phyloP scores from a whole-genome alignment of 2,888 invertebrate genomes.

The Acholoe squamosa region DNA sequence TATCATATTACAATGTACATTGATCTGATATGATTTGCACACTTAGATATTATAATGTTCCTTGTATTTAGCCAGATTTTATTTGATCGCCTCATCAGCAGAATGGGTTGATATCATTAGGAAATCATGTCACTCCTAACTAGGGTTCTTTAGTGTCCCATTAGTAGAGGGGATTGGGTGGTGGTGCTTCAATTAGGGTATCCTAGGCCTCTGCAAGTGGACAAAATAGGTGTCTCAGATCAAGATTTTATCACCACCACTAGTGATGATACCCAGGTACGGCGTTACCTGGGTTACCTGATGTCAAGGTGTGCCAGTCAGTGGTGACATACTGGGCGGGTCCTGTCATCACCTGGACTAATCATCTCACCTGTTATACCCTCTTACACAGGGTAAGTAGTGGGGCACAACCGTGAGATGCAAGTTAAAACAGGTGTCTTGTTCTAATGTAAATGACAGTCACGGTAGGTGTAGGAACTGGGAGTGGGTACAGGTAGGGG shows the following conservation, averaged over 20 bases:
- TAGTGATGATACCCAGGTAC: background rate
- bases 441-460: background rate
- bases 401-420: background rate
- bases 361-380: background rate
- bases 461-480: background rate
- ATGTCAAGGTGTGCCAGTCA: background rate
- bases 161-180: background rate
- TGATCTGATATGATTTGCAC: too few species aligned
- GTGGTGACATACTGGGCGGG: background rate
- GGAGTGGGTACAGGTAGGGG: background rate
- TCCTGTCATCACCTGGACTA: slow-evolving; percentile 2
- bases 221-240: background rate
- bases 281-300: background rate
- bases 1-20: too few species aligned
- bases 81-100: too few species aligned
- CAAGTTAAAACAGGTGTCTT: background rate
- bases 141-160: background rate
- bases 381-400: background rate
- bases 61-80: too few species aligned
- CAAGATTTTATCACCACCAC: background rate
- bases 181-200: background rate
- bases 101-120: too few species aligned
- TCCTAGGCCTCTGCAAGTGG: background rate
- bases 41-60: too few species aligned
- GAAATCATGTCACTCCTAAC: background rate